Conservation (phyloP, 35 echinoderm and acorn worm species). For the Lytechinus pictus region DNA sequence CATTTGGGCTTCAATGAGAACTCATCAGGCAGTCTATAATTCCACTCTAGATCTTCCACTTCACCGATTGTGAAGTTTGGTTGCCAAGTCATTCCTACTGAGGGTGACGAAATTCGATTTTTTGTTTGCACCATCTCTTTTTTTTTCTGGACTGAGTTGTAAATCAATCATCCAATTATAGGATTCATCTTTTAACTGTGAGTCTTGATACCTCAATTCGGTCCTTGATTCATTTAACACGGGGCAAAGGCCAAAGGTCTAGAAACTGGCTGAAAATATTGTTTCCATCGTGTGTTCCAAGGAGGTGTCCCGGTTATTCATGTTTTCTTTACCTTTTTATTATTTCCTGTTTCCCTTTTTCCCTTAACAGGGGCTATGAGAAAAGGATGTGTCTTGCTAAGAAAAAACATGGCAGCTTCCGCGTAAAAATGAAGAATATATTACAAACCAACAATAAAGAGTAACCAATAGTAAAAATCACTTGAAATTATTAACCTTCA, state of each 20-base stretch:
- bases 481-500: too few species aligned
- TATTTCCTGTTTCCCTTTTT: not conserved
- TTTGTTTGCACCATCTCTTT: not conserved
- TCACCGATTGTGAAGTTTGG: not conserved
- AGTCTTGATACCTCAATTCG: constrained; percentile 29
- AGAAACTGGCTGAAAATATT: not conserved
- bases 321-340: not conserved
- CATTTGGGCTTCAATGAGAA: constrained; percentile 39
- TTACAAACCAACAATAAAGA: too few species aligned
- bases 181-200: constrained; percentile 9
- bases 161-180: constrained; percentile 29
- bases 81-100: not conserved
- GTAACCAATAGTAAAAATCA: too few species aligned
- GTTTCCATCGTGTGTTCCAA: not conserved
- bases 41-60: not conserved
- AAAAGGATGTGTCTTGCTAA: too few species aligned
- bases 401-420: too few species aligned
- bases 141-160: not conserved
- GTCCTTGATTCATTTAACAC: constrained; percentile 19
- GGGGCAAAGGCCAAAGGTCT: constrained; percentile 16
- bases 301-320: not conserved
- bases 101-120: not conserved
- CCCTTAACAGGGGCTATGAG: too few species aligned
- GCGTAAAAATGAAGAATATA: too few species aligned
- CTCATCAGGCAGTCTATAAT: constrained; percentile 30